These are phyloP conservation scores for Trissolcus basalis DNA, from an alignment of 1,140 invertebrate genomes.

Conservation along the genomic window DNA sequence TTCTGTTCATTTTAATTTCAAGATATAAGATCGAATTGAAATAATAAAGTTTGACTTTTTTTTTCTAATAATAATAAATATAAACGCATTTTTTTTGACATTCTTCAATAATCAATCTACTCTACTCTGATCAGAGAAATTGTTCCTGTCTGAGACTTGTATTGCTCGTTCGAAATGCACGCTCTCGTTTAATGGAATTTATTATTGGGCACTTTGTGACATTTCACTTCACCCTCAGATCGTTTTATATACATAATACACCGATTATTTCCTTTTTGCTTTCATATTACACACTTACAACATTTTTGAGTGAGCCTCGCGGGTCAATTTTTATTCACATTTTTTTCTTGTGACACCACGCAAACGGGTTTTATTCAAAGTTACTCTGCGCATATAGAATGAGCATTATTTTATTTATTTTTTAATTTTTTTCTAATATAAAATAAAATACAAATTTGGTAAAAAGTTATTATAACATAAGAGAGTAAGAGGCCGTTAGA, in stretches of 20 bases:
- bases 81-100: background rate
- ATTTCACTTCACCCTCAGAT: conserved; percentile 75
- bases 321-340: conserved; percentile 41
- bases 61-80: too few species aligned
- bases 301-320: conserved; percentile 65
- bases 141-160: conserved; percentile 13
- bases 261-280: conserved; percentile 57
- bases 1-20: background rate
- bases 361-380: conserved; percentile 17
- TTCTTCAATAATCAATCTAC: background rate
- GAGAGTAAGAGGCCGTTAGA: too few species aligned
- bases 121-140: conserved; percentile 6
- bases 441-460: too few species aligned
- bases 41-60: too few species aligned
- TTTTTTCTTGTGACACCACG: conserved; percentile 37
- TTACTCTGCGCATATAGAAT: conserved; percentile 2
- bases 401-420: background rate
- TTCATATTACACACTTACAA: conserved; percentile 70
- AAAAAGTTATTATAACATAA: too few species aligned
- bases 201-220: conserved; percentile 75
- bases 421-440: too few species aligned
- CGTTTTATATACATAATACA: conserved; percentile 68
- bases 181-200: conserved; percentile 64
- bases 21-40: too few species aligned
- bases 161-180: conserved; percentile 61